A percentile compares a stretch with the other conserved stretches of the same genome.
These are phyloP conservation scores for Lottia gigantea DNA, from an alignment of 2,888 invertebrate genomes.

Conservation along the genomic window DNA sequence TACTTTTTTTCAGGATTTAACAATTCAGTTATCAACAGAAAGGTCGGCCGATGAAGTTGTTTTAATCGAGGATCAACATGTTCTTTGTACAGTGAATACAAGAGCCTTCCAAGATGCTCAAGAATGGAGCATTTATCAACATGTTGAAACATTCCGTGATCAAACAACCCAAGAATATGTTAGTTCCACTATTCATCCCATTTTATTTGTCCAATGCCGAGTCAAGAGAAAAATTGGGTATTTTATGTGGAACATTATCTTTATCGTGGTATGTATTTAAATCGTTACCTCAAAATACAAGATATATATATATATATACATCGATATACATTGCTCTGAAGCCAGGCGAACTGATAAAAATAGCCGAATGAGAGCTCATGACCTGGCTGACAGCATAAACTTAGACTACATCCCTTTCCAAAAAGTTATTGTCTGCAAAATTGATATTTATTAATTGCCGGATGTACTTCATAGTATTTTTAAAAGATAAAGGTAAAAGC, in stretches of 20 bases:
- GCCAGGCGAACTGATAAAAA: too few relatives aligned
- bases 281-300: too few relatives aligned
- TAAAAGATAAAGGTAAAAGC: too few relatives aligned
- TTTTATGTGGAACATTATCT: conserved; percentile 58
- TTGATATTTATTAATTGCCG: too few relatives aligned
- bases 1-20: conserved; percentile 43
- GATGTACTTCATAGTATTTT: too few relatives aligned
- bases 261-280: conserved; percentile 47
- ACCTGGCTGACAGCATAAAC: too few relatives aligned
- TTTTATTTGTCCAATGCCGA: conserved; percentile 46
- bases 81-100: conserved; percentile 48
- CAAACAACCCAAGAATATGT: conserved; percentile 46
- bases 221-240: conserved; percentile 53
- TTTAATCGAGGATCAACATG: conserved; percentile 45
- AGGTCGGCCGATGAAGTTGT: conserved; percentile 43
- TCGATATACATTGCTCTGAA: too few relatives aligned
- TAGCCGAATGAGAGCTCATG: too few relatives aligned
- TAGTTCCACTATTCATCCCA: conserved; percentile 49
- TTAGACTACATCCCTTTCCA: too few relatives aligned
- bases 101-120: conserved; percentile 49
- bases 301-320: too few relatives aligned
- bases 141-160: conserved; percentile 48
- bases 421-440: too few relatives aligned
- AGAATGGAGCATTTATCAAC: conserved; percentile 52
- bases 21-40: conserved; percentile 48